A percentile compares a stretch with the other conserved stretches of the same genome.
Conservation (phyloP, 1,140 invertebrate species). For the Orussus abietinus region DNA sequence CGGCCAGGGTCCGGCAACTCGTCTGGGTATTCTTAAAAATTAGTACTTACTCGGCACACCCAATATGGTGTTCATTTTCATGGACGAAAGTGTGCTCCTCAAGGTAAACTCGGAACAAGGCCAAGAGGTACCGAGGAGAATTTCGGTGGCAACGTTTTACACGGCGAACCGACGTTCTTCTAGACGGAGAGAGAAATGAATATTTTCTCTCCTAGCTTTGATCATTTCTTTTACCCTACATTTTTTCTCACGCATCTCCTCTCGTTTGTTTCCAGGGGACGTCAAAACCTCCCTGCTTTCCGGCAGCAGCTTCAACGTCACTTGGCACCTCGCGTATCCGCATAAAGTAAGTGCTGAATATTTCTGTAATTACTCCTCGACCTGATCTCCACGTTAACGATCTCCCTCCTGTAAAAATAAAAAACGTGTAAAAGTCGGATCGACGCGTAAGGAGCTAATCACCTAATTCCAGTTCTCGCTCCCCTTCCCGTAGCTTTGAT, state of each 20-base stretch:
- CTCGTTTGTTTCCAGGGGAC: conserved; percentile 60
- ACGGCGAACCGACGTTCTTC: conserved; percentile 6
- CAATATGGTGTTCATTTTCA: not conserved
- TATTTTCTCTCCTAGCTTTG: conserved; percentile 7
- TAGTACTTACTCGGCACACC: too few relatives aligned
- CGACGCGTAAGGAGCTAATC: too few relatives aligned
- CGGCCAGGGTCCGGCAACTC: too few relatives aligned
- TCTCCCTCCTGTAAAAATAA: too few relatives aligned
- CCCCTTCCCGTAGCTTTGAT: too few relatives aligned
- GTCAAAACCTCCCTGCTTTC: conserved; percentile 77
- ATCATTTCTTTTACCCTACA: too few relatives aligned
- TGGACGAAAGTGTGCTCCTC: not conserved
- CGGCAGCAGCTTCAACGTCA: conserved; percentile 81
- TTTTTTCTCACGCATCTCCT: conserved; percentile 4
- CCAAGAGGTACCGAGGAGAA: not conserved
- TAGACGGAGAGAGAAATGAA: conserved; percentile 7
- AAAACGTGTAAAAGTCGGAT: too few relatives aligned
- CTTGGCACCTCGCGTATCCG: conserved; percentile 92
- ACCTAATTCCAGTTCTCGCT: too few relatives aligned
- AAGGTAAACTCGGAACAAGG: not conserved
- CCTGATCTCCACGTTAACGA: too few relatives aligned
- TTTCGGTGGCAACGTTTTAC: conserved; percentile 1
- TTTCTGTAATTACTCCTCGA: too few relatives aligned
- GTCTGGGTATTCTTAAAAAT: too few relatives aligned
- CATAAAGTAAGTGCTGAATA: conserved; percentile 71